Percentiles rank a stretch among this genome's conserved stretches.
phyloP scores from a whole-genome alignment of 2,888 invertebrate genomes.

The Dendrolimus pini region DNA sequence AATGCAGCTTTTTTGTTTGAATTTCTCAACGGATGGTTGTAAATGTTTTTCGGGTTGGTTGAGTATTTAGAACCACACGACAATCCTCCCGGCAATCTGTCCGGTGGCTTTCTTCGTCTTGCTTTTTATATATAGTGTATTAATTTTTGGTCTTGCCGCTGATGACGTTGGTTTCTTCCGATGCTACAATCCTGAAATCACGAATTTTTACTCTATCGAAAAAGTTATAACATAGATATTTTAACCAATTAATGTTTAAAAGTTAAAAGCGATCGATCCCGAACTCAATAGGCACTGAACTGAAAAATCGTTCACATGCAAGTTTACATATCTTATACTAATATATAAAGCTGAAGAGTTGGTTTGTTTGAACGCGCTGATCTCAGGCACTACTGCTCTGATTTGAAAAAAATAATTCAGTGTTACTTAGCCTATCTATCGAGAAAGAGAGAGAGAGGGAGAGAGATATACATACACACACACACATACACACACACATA shows the following conservation, averaged over 20 bases:
- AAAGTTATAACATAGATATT: conserved; percentile 7
- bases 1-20: conserved; percentile 75
- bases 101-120: conserved; percentile 38
- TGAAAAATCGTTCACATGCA: conserved; percentile 25
- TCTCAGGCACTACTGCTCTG: too few species aligned
- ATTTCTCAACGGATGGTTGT: conserved; percentile 49
- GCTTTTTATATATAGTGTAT: too few species aligned
- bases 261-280: conserved; percentile 28
- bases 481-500: too few species aligned
- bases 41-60: conserved; percentile 53
- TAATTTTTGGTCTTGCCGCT: conserved; percentile 57
- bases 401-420: too few species aligned
- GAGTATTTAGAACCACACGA: conserved; percentile 70
- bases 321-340: too few species aligned
- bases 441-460: too few species aligned
- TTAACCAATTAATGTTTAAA: conserved; percentile 28
- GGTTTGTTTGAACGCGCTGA: too few species aligned
- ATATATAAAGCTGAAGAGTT: too few species aligned
- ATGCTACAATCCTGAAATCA: conserved; percentile 41
- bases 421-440: too few species aligned
- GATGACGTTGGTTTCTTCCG: conserved; percentile 57
- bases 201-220: conserved; percentile 11
- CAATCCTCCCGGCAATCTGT: conserved; percentile 63
- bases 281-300: conserved; percentile 45
- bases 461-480: too few species aligned